Conservation (phyloP, 2,113 vertebrate species). For the Danio rerio region DNA sequence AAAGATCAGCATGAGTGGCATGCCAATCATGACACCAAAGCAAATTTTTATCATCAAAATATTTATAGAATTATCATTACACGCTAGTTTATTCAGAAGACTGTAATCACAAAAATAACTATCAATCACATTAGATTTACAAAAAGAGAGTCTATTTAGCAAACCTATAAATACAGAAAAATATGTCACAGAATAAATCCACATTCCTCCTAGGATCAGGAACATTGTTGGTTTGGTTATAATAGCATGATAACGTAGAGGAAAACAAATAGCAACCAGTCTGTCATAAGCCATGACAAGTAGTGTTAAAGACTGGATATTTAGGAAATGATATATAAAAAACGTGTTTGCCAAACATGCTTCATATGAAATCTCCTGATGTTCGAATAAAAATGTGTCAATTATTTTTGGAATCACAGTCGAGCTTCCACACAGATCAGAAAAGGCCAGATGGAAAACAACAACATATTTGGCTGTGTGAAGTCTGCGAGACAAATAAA, state of each 20-base stretch:
- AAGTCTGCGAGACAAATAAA: constrained; percentile 43
- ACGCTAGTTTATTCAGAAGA: background rate
- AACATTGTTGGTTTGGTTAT: constrained; percentile 65
- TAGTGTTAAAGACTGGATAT: background rate
- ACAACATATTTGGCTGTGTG: constrained; percentile 71
- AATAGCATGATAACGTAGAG: constrained; percentile 63
- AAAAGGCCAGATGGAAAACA: constrained; percentile 57
- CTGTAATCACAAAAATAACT: constrained; percentile 19
- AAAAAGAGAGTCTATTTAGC: background rate
- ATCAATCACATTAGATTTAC: constrained; percentile 1
- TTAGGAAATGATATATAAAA: constrained; percentile 1
- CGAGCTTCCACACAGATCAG: constrained; percentile 15
- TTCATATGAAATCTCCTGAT: constrained; percentile 57
- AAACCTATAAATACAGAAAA: background rate
- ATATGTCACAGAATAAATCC: background rate
- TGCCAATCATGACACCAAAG: background rate
- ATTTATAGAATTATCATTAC: constrained; percentile 25
- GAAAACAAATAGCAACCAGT: constrained; percentile 70
- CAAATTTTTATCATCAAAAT: background rate
- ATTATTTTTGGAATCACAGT: background rate
- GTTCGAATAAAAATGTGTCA: background rate
- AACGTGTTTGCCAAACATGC: constrained; percentile 56
- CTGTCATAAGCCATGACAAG: constrained; percentile 70
- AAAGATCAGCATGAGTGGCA: constrained; percentile 54
- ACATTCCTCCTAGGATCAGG: constrained; percentile 16